These are phyloP conservation scores for Lamprotornis superbus DNA, from an alignment of 2,113 vertebrate species.

Conservation along the genomic window DNA sequence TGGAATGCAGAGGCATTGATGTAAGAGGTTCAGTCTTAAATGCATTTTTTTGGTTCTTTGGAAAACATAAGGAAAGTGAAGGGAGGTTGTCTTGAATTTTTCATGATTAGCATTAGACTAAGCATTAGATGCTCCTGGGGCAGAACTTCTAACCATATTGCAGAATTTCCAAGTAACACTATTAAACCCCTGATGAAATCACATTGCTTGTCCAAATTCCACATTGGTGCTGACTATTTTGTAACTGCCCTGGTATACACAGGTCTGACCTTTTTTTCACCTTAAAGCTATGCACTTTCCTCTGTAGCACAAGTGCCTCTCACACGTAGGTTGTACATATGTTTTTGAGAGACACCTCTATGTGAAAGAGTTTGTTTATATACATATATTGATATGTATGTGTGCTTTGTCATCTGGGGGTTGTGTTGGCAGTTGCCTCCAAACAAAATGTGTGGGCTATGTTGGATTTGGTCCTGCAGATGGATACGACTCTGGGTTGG, in stretches of 20 bases:
- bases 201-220: background rate
- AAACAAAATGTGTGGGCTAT: background rate
- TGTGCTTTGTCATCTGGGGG: background rate
- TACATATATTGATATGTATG: no score
- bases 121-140: background rate
- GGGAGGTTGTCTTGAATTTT: background rate
- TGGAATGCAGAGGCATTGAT: background rate
- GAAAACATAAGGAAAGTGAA: background rate
- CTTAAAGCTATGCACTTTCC: background rate
- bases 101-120: background rate
- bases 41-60: background rate
- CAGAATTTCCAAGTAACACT: background rate
- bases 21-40: background rate
- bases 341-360: background rate
- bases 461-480: background rate
- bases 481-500: background rate
- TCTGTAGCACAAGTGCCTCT: background rate
- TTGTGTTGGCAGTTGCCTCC: background rate
- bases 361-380: background rate
- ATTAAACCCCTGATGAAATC: background rate
- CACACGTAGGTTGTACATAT: accelerated
- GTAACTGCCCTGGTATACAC: background rate
- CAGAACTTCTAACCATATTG: background rate
- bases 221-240: background rate
- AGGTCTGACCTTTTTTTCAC: background rate